Evolutionary conservation across 2,888 invertebrate species (phyloP).

Genomic region (Apotomis turbidana): DNA sequence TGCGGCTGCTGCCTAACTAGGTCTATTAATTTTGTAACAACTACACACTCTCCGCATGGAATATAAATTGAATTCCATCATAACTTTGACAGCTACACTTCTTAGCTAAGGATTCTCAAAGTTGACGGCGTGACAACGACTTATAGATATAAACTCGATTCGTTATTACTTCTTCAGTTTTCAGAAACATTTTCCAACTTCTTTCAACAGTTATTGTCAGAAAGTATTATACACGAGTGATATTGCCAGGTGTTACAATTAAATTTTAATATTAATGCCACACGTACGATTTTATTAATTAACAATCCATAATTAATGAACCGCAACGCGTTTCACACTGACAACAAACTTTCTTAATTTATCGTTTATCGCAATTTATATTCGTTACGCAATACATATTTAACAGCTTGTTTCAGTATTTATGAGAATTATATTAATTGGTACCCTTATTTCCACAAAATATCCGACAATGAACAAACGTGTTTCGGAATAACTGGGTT

Average conservation of each 20-base stretch:
- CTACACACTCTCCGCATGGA: constrained; percentile 15
- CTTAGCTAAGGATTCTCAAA: constrained; percentile 18
- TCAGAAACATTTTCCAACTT: background rate
- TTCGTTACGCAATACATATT: constrained; percentile 43
- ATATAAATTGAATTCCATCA: constrained; percentile 27
- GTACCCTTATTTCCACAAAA: constrained; percentile 16
- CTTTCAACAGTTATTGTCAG: constrained; percentile 5
- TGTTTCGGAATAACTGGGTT: background rate
- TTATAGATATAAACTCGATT: constrained; percentile 1
- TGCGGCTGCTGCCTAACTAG: background rate
- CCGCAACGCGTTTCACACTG: constrained; percentile 44
- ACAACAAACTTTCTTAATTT: constrained; percentile 49
- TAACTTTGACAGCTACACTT: constrained; percentile 21
- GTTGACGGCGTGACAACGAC: constrained; percentile 3
- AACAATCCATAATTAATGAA: constrained; percentile 50
- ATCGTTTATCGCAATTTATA: constrained; percentile 44
- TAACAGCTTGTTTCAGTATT: constrained; percentile 21
- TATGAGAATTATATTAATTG: constrained; percentile 14
- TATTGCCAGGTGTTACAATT: constrained; percentile 16
- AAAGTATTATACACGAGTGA: background rate
- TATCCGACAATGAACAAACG: constrained; percentile 7
- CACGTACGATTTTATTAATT: constrained; percentile 48
- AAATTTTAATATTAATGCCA: constrained; percentile 39
- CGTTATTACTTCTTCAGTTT: constrained; percentile 2
- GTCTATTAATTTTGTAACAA: constrained; percentile 17